phyloP scores from a whole-genome alignment of 2,888 invertebrate genomes.

The Amiota mariae region DNA sequence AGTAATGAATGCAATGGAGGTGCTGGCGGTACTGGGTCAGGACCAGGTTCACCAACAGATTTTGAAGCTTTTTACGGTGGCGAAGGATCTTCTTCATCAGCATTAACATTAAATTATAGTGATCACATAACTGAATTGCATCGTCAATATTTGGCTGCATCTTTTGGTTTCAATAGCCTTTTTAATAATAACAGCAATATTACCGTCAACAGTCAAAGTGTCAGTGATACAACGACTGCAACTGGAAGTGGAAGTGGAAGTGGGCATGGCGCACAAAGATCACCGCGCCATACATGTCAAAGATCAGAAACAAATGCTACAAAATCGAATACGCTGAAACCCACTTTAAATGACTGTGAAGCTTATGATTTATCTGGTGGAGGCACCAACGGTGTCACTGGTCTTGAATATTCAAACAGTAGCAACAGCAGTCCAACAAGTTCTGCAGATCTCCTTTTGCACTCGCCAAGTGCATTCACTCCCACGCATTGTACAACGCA shows the following conservation, averaged over 20 bases:
- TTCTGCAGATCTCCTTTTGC: conserved; percentile 49
- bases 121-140: conserved; percentile 72
- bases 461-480: conserved; percentile 68
- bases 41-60: conserved; percentile 48
- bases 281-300: conserved; percentile 20
- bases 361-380: conserved; percentile 48
- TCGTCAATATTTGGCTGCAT: conserved; percentile 71
- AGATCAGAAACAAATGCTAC: neutral
- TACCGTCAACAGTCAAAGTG: neutral
- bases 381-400: neutral
- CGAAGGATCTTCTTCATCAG: conserved; percentile 39
- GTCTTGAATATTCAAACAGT: conserved; percentile 29
- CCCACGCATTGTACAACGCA: conserved; percentile 44
- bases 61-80: conserved; percentile 54
- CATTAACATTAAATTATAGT: conserved; percentile 65
- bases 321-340: neutral
- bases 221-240: neutral
- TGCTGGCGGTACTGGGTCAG: conserved; percentile 26
- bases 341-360: conserved; percentile 40
- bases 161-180: conserved; percentile 71
- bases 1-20: conserved; percentile 43
- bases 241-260: conserved; percentile 28
- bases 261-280: conserved; percentile 21
- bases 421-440: conserved; percentile 46
- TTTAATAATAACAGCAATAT: conserved; percentile 55